Base-by-base conservation (phyloP, 92 coral and sea anemone genomes). In the Pocillopora meandrina region DNA sequence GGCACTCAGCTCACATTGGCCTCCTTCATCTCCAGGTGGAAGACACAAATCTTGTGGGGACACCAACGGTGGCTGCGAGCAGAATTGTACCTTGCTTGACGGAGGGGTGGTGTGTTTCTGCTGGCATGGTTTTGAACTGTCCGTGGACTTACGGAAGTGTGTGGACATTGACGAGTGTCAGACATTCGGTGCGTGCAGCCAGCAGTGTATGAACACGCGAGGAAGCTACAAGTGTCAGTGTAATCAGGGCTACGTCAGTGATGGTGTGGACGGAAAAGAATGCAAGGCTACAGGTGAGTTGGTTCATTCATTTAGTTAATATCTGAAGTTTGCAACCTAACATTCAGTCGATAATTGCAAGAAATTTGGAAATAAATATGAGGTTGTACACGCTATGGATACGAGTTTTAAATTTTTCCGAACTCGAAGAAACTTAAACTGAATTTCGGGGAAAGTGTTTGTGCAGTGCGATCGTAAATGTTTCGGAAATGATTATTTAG, bases 141-240 rank as follows among this genome's bases (percentile, higher is more conserved):
- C 85, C 16, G 49, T 86, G 21, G 78, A 85, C 82, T 18, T 87
- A 17, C 90, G 86, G 71, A 91, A 86, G 60, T 96, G 99, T 76
- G 89, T 89, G 36, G 99, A 96, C 75, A 60, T 94, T 7, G 86
- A 96, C 56, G 99, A 96, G 71, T 96, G 99, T 75, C 67, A 83
- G 81, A 71, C 76, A 67, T 85, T 93, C 87, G 96, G 95, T 6
- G 71, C 82, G 31, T 96, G 99, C 77, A 92, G 94, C 61, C 99
- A 96, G 81, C 89, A 69, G 71, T 96, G 99, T 78, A 81, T 86
- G 17, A 96, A 96, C 78, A 89, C 95, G 60, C 89, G 77, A 63
- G 99, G 99, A 31, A 89, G 98, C 35, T 91, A 88, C 84, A 93
- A 92, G 52, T 96, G 99, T 65, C 79, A 74, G 61, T 96, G 99